These are phyloP conservation scores for Danio albolineatus DNA, from an alignment of 2,797 vertebrate species.

Conservation along the genomic window DNA sequence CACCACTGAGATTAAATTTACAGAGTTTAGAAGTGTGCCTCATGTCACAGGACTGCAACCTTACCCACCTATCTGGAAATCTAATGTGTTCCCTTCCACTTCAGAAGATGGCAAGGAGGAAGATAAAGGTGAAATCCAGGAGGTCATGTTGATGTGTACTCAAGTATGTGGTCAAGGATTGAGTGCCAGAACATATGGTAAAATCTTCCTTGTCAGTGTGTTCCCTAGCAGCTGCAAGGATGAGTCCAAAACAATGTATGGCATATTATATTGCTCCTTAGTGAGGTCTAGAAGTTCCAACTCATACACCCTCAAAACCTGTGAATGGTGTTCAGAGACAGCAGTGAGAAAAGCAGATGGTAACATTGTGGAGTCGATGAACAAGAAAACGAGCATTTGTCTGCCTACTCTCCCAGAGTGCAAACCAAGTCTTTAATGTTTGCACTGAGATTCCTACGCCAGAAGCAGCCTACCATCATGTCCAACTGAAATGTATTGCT, in stretches of 20 bases:
- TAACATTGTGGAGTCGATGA: too few relatives aligned
- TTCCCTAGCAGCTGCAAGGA: slow-evolving; percentile 21
- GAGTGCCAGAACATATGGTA: slow-evolving; percentile 36
- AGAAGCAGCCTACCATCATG: too few relatives aligned
- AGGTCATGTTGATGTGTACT: slow-evolving; percentile 45
- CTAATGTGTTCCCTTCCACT: background rate
- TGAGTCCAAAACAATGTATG: slow-evolving; percentile 40
- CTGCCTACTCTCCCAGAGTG: too few relatives aligned
- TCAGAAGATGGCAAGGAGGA: slow-evolving; percentile 43
- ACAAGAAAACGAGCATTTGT: too few relatives aligned
- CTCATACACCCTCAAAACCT: too few relatives aligned
- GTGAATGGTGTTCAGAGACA: too few relatives aligned
- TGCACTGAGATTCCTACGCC: too few relatives aligned
- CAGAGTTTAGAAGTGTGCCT: background rate
- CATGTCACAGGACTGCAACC: background rate
- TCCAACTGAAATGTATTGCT: too few relatives aligned
- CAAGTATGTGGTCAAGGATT: slow-evolving; percentile 50
- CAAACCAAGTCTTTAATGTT: too few relatives aligned
- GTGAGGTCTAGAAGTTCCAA: slow-evolving; percentile 13
- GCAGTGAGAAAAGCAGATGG: too few relatives aligned
- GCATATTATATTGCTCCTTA: slow-evolving; percentile 22
- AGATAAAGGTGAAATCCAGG: slow-evolving; percentile 22
- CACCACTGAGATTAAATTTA: background rate
- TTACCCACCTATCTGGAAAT: slow-evolving; percentile 7
- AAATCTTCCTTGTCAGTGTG: slow-evolving; percentile 43